Evolutionary conservation across 2,797 vertebrate genomes (phyloP), one percentile per base, ranked within the genome.

Genomic region (Todus mexicanus): DNA sequence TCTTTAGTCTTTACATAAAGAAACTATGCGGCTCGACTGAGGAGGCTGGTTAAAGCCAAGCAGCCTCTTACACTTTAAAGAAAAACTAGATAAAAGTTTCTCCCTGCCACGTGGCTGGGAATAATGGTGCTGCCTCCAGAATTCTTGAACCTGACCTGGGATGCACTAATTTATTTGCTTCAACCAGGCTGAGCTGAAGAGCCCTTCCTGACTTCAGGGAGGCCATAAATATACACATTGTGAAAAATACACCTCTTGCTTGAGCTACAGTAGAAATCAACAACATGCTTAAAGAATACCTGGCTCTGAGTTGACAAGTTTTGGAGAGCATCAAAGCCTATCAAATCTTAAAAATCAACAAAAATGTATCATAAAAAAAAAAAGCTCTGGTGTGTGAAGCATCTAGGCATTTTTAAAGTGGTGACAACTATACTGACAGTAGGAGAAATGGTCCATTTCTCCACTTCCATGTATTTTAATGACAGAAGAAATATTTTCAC

Each of bases 1-100:
- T 59, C 93, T 93, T 94, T 92, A 11, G 6, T 71, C 72, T 91
- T 78, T 25, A 47, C 54, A 84, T 72, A 95, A 94, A 94, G 73
- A 53, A 88, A 54, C 66, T 61, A 45, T 4, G 6, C 0, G 1
- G 57, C 57, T 88, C 59, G 84, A 12, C 56, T 69, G 84, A 84
- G 37, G 6, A 84, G 83, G 59, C 70, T 88, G 73, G 59, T 61
- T 74, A 77, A 91, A 93, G 65, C 53, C 65, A 73, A 87, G 47
- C 50, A 66, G 54, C 37, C 42, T 75, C 47, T 88, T 50, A 61
- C 31, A 51, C 20, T 92, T 92, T 54, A 75, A 86, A 94, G 70
- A 94, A 93, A 94, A 86, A 33, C 27, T 43, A 75, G 50, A 91
- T 43, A 78, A 84, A 92, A 88, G 73, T 60, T 77, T 84, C 35